These are phyloP conservation scores for Casuarius casuarius DNA, from an alignment of 2,113 vertebrate genomes.

Conservation along the genomic window DNA sequence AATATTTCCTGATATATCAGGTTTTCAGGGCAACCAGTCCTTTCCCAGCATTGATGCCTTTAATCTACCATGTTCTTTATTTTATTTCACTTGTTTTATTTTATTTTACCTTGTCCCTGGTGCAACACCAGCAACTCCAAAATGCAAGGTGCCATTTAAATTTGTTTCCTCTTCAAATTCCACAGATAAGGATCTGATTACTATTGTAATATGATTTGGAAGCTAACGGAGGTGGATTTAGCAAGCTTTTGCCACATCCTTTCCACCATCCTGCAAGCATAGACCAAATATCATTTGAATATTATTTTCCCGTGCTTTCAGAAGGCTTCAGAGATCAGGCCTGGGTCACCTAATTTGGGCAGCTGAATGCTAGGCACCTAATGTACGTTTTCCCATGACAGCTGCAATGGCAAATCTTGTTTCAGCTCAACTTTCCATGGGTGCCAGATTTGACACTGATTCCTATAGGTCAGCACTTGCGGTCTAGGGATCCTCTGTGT, in stretches of 20 bases:
- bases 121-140: background rate
- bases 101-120: background rate
- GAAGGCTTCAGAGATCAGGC: background rate
- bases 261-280: background rate
- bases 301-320: background rate
- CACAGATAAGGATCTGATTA: accelerated
- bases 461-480: background rate
- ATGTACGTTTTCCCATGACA: background rate
- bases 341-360: background rate
- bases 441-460: background rate
- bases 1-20: background rate
- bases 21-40: background rate
- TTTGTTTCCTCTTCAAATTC: background rate
- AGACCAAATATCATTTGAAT: background rate
- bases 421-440: background rate
- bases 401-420: background rate
- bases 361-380: background rate
- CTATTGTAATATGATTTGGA: background rate
- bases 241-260: background rate
- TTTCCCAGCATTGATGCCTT: background rate
- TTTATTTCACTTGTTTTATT: background rate
- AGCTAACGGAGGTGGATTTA: background rate
- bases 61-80: background rate
- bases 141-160: background rate
- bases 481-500: background rate